A percentile compares a stretch with the other conserved stretches of the same genome.
Evolutionary conservation across 2,797 vertebrate genomes (phyloP).

Genomic region (Molothrus aeneus): DNA sequence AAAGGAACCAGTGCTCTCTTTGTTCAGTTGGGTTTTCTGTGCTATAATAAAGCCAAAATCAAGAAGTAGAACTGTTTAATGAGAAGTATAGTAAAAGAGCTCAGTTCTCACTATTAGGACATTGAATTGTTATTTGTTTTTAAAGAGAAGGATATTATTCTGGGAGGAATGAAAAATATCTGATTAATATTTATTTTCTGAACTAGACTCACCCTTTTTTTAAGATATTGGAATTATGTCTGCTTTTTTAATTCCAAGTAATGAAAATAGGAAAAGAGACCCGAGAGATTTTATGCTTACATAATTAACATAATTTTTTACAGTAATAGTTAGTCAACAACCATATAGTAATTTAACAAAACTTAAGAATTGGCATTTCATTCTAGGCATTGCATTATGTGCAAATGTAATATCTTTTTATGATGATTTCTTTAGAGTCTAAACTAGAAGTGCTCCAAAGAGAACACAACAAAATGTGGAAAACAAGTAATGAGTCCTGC

Average conservation of each 20-base stretch:
- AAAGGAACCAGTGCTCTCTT: background rate
- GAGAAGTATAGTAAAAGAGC: background rate
- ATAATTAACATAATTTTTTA: background rate
- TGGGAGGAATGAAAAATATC: background rate
- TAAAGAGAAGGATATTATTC: background rate
- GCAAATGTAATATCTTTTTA: slow-evolving; percentile 1
- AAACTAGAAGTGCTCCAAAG: background rate
- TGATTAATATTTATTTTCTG: background rate
- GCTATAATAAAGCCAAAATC: background rate
- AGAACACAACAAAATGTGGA: background rate
- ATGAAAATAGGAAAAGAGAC: slow-evolving; percentile 62
- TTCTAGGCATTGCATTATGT: slow-evolving; percentile 29
- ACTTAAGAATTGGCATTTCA: slow-evolving; percentile 45
- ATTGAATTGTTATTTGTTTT: background rate
- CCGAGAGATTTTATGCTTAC: background rate
- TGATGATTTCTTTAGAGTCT: background rate
- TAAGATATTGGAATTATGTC: slow-evolving; percentile 11
- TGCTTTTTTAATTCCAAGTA: slow-evolving; percentile 41
- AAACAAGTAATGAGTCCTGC: background rate
- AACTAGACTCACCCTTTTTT: background rate
- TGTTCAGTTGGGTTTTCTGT: background rate
- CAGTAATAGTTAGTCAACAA: slow-evolving; percentile 52
- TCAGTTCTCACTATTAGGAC: background rate
- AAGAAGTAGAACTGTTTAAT: background rate
- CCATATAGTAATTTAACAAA: slow-evolving; percentile 60